These are phyloP conservation scores for Catocala sponsa DNA, from an alignment of 2,888 invertebrate genomes.

Conservation along the genomic window DNA sequence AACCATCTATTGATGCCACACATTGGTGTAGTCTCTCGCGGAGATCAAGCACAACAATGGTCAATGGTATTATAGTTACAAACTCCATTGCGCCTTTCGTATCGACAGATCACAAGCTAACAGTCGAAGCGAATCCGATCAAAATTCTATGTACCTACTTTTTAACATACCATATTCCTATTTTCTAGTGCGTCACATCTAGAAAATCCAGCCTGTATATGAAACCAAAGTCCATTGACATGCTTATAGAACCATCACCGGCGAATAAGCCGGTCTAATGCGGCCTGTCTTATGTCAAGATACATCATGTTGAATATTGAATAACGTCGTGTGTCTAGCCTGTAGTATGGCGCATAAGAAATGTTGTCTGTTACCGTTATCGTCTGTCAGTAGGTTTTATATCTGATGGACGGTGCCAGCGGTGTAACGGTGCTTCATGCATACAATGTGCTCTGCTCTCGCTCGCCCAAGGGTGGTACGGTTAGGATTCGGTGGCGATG, in stretches of 20 bases:
- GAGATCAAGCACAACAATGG: too few relatives aligned
- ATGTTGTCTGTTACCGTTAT: conserved; percentile 78
- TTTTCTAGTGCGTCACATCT: not conserved
- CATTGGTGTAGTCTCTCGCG: too few relatives aligned
- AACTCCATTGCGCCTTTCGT: too few relatives aligned
- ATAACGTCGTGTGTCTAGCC: conserved; percentile 54
- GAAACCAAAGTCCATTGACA: conserved; percentile 58
- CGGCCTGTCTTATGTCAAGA: conserved; percentile 54
- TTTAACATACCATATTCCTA: too few relatives aligned
- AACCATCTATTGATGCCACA: too few relatives aligned
- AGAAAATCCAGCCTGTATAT: conserved; percentile 23
- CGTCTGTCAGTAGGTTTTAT: conserved; percentile 75
- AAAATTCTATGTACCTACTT: too few relatives aligned
- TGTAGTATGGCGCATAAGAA: conserved; percentile 62
- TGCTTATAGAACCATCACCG: conserved; percentile 52
- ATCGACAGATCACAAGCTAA: too few relatives aligned
- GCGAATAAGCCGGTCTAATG: conserved; percentile 44
- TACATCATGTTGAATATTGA: conserved; percentile 61
- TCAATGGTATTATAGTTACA: too few relatives aligned
- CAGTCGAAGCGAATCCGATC: too few relatives aligned
- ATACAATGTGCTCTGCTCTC: conserved; percentile 55
- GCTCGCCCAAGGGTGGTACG: conserved; percentile 58
- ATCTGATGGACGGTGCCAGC: conserved; percentile 75
- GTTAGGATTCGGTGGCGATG: conserved; percentile 43
- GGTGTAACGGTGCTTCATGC: conserved; percentile 67